A percentile compares a stretch with the other conserved stretches of the same genome.
Conservation (phyloP, 2,113 vertebrate genomes). For the Mystacornis crossleyi region DNA sequence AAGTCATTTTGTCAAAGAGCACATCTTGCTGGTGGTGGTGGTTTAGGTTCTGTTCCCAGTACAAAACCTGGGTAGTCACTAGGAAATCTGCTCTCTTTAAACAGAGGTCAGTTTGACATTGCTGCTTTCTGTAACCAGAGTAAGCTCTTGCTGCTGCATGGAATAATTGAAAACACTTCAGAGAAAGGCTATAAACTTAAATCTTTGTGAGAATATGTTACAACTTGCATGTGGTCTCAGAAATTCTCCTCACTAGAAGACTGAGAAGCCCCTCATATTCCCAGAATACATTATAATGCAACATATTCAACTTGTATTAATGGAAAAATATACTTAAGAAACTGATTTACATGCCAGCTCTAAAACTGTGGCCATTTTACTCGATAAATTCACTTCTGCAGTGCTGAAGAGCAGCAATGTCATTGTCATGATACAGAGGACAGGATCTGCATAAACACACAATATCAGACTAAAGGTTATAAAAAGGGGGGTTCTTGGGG, state of each 20-base stretch:
- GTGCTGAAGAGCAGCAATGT: background rate
- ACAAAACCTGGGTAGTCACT: background rate
- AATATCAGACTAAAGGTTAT: background rate
- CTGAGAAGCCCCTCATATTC: background rate
- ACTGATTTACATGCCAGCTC: background rate
- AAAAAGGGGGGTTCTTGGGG: rapidly evolving
- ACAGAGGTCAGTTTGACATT: background rate
- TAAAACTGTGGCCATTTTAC: background rate
- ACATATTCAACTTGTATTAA: background rate
- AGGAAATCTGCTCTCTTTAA: background rate
- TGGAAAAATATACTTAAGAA: background rate
- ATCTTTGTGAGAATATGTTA: background rate
- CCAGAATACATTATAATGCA: background rate
- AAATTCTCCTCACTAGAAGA: background rate
- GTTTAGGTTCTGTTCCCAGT: background rate
- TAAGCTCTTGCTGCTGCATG: background rate
- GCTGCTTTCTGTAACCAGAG: background rate
- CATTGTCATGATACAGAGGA: background rate
- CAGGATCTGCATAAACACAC: background rate
- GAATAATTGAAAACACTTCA: background rate
- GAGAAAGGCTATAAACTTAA: background rate
- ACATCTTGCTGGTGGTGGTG: background rate
- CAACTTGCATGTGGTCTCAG: background rate
- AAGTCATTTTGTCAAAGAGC: background rate
- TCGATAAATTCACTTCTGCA: background rate